Base-by-base conservation (phyloP, 1,140 invertebrate genomes). In the Pogonus chalceus region DNA sequence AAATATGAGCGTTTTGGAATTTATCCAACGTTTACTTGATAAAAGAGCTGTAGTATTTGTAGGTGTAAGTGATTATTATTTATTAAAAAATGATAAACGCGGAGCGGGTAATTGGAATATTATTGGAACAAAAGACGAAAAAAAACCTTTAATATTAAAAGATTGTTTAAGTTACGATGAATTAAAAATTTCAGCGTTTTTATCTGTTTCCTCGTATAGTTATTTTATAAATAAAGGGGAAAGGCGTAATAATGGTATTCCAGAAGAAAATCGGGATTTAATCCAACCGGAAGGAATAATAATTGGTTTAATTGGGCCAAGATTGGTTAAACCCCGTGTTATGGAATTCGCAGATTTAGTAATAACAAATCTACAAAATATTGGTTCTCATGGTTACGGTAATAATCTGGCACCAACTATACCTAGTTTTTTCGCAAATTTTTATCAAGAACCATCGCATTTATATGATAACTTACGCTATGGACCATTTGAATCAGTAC, bases 1-100 rank as follows among this genome's bases (percentile, higher is more conserved):
- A 61, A 66, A 78, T 20, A 76, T 81, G 75, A 67, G 67, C 1
- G 65, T 82, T 18, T 60, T 76, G 2, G 69, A 78, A 18, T 72
- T 80, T 4, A 72, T 79, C 20, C 73, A 80, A 52, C 69, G 79
- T 20, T 63, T 82, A 23, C 56, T 82, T 23, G 72, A 72, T 20
- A 81, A 80, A 51, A 62, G 79, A 20, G 77, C 79, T 0, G 65
- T 79, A 0, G 63, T 67, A 1, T 82, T 82, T 55, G 70, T 76
- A 55, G 72, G 71, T 0, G 39, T 63, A 1, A 51, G 65, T 2
- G 80, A 82, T 63, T 62, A 62, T 23, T 81, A 76, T 60, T 64
- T 70, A 26, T 61, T 82, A 7, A 56, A 79, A 0, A 68, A 73
- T 50, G 72, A 73, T 1, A 70, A 70, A 52, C 65, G 60, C 22